Percentiles rank a stretch among this genome's conserved stretches.
Conservation (phyloP, 2,797 vertebrate species). For the Aphelocoma californica region DNA sequence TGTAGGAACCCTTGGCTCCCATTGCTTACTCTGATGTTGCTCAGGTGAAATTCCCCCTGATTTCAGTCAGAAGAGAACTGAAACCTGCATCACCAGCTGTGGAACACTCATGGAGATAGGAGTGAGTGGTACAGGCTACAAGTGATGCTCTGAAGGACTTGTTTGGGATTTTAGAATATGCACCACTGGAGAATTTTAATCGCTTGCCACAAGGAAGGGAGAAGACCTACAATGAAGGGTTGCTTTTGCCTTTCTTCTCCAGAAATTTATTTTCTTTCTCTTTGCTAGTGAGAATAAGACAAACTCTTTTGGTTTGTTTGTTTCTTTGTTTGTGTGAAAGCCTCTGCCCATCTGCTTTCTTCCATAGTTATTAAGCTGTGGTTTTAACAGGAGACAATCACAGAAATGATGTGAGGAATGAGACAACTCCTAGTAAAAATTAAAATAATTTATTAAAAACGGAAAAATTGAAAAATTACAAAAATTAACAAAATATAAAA, state of each 20-base stretch:
- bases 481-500: too few species aligned
- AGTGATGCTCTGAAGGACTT: not conserved
- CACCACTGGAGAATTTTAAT: not conserved
- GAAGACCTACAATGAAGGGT: not conserved
- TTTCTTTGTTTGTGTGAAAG: not conserved
- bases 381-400: not conserved
- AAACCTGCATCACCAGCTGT: not conserved
- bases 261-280: not conserved
- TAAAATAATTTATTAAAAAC: too few species aligned
- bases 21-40: not conserved
- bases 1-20: not conserved
- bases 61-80: not conserved
- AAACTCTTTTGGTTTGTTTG: not conserved
- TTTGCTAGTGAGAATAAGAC: not conserved
- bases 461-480: too few species aligned
- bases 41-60: accelerated
- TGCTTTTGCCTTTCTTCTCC: not conserved
- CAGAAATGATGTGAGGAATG: not conserved
- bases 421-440: too few species aligned
- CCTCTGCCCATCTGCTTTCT: not conserved
- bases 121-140: not conserved
- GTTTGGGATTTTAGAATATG: not conserved
- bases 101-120: not conserved
- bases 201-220: not conserved
- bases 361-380: not conserved